Evolutionary conservation across 2,888 invertebrate species (phyloP), one percentile per base, ranked within the genome.

Genomic region (Empis stercorea): DNA sequence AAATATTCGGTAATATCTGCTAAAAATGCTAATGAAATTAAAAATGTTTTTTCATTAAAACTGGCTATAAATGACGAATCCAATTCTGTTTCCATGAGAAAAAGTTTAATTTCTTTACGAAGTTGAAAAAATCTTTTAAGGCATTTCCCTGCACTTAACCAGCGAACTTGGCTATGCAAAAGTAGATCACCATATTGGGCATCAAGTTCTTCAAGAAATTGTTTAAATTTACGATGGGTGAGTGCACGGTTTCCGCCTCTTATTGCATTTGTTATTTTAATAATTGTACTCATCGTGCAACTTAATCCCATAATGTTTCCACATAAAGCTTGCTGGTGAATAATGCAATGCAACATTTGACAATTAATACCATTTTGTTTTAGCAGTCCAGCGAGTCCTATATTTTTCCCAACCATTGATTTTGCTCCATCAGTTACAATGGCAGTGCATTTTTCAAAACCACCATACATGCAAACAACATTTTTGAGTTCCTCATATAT

Each of bases 141-240:
- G 39, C 51, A 51, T 43, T 51, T 52, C 39, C 47, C 51, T 45
- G 49, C 48, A 53, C 48, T 53, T 48, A 53, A 49, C 51, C 48
- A 52, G 30, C 53, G 47, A 47, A 52, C 52, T 43, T 54, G 38
- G 47, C 50, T 53, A 46, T 49, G 48, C 45, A 53, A 23, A 17
- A 53, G 40, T 34, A 52, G 45, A 38, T 34, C 34, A 13, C 48
- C 51, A 44, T 51, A 49, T 38, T 50, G 45, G 14, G 49, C 48
- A 36, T 51, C 49, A 39, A 45, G 42, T 15, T 51, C 51, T 43
- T 47, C 40, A 39, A 50, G 50, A 46, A 51, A 54, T 45, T 50
- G 48, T 46, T 43, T 48, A 43, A 49, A 46, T 51, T 48, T 42
- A 34, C 43, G 30, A 43, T 43, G 43, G 46, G 47, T 34, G 13